Base-by-base conservation (phyloP, 2,797 vertebrate genomes). In the Lates japonicus region DNA sequence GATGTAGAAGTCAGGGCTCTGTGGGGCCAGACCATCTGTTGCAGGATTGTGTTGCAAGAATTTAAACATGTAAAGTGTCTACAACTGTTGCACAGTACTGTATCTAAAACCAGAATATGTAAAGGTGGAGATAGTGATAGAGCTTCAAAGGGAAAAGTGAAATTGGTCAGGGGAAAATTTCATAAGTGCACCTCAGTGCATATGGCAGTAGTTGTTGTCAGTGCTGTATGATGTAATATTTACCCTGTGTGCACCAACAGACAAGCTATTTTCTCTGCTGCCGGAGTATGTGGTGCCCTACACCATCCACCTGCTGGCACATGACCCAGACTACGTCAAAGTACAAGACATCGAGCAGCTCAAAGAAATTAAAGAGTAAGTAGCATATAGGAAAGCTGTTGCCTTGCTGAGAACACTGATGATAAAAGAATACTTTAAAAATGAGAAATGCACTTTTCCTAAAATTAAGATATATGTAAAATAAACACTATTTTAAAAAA, bases 331-430 rank as follows among this genome's bases (percentile, higher is more conserved):
- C 95, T 99, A 99, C 66, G 96, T 99, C 82, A 99, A 98, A 94
- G 96, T 99, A 10, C 97, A 98, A 91, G 98, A 99, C 88, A 97
- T 99, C 10, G 97, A 99, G 87, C 98, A 99, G 91, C 97, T 99
- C 70, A 99, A 99, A 92, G 98, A 99, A 91, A 98, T 99, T 90
- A 99, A 99, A 96, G 98, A 99, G 98, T 99, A 95, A 97, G 98
- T 94, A 0, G 0, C 55, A 16, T n/a, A 3, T 20, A 11, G 25
- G n/a, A 52, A 48, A 46, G n/a, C 19, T 22, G 3, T 20, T 17
- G 17, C 17, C 55, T 6, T 29, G 19, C 14, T 71, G 39, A 57
- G 8, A 59, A 63, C 16, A 4, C 7, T 44, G 22, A 69, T 33
- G 14, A 39, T 52, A 2, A 46, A 76, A 66, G 4, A 17, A 42